phyloP scores from a whole-genome alignment of 2,797 vertebrate species.

The Galagoides demidoff region DNA sequence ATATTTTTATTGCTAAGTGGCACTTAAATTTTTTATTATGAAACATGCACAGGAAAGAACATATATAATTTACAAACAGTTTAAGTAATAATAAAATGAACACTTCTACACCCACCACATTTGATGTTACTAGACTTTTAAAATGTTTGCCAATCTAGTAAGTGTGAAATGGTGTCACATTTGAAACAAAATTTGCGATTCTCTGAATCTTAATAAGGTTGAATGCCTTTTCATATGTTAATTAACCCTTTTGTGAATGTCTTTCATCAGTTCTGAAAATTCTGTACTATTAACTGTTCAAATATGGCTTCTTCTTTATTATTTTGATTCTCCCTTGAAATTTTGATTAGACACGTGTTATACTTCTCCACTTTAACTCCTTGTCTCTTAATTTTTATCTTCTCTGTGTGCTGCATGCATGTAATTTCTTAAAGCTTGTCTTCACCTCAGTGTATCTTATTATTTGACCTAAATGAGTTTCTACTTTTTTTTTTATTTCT shows the following conservation, averaged over 20 bases:
- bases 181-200: conserved; percentile 69
- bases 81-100: conserved; percentile 33
- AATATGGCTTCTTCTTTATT: background rate
- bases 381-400: background rate
- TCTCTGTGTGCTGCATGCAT: background rate
- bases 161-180: conserved; percentile 31
- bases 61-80: background rate
- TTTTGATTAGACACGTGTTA: background rate
- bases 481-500: conserved; percentile 50
- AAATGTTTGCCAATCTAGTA: conserved; percentile 31
- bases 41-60: background rate
- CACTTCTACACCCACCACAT: background rate
- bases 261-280: conserved; percentile 31
- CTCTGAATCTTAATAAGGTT: conserved; percentile 60
- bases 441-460: background rate
- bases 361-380: background rate
- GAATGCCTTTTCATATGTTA: conserved; percentile 73
- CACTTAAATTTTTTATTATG: conserved; percentile 14
- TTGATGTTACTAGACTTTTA: conserved; percentile 34
- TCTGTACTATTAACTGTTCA: background rate
- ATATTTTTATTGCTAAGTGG: conserved; percentile 23
- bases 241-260: conserved; percentile 55
- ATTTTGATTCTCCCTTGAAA: background rate
- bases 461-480: background rate
- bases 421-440: conserved; percentile 5